Conservation (phyloP, 2,113 vertebrate species). For the Alethe castanea region DNA sequence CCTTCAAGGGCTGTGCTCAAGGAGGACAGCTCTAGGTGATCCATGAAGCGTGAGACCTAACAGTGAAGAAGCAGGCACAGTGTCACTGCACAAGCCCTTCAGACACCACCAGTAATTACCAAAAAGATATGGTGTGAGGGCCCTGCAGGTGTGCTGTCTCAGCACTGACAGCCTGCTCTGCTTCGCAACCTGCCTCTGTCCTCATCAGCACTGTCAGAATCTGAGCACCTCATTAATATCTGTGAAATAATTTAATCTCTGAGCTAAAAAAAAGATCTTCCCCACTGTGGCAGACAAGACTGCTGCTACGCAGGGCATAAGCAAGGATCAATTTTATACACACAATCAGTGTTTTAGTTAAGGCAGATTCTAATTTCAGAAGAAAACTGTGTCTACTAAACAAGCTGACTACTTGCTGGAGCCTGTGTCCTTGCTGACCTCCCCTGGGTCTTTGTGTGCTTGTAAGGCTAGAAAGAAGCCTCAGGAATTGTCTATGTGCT, state of each 20-base stretch:
- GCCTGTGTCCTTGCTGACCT: background rate
- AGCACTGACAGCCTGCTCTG: background rate
- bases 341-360: background rate
- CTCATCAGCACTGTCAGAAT: background rate
- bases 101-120: background rate
- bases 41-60: background rate
- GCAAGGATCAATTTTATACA: background rate
- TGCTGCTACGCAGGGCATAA: background rate
- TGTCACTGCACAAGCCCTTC: background rate
- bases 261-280: background rate
- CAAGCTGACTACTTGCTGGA: background rate
- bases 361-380: background rate
- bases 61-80: accelerated
- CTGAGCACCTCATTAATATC: background rate
- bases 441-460: background rate
- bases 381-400: background rate
- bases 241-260: background rate
- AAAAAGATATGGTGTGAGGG: accelerated
- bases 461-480: background rate
- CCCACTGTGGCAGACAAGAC: background rate
- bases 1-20: background rate
- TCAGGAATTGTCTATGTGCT: background rate
- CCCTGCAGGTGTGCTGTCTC: background rate
- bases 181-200: background rate
- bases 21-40: background rate